Conservation (phyloP, 2,888 invertebrate genomes). For the Dinocampus coccinellae region DNA sequence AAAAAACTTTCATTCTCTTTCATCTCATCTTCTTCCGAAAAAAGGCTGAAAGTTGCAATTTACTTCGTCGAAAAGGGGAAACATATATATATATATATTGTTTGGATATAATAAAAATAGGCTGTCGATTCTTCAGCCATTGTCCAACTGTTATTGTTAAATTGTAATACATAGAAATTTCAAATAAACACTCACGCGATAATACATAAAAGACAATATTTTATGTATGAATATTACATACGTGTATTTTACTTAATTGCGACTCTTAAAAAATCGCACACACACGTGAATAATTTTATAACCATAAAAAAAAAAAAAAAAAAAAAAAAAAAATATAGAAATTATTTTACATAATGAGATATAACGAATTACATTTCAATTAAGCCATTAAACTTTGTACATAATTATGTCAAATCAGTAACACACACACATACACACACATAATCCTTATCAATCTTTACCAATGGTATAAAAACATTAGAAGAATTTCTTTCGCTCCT, state of each 20-base stretch:
- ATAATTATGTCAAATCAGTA: slow-evolving; percentile 19
- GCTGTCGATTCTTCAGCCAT: background rate
- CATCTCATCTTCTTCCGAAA: background rate
- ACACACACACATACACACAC: too few species aligned
- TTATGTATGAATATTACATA: background rate
- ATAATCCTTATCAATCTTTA: slow-evolving; percentile 22
- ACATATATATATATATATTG: background rate
- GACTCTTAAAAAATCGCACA: background rate
- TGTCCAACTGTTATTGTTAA: slow-evolving; percentile 6
- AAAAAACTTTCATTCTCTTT: background rate
- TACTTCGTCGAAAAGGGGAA: slow-evolving; percentile 1
- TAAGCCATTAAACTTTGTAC: slow-evolving; percentile 22
- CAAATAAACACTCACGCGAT: slow-evolving; percentile 4
- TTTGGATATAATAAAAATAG: background rate
- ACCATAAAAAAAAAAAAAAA: background rate
- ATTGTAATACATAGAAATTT: background rate
- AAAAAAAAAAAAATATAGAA: too few species aligned
- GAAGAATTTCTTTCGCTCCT: background rate
- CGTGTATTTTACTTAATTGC: too few species aligned
- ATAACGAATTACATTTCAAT: slow-evolving; percentile 29
- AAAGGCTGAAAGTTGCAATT: slow-evolving; percentile 1
- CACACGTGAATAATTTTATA: background rate
- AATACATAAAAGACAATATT: background rate
- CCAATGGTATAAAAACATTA: slow-evolving; percentile 1
- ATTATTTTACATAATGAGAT: slow-evolving; percentile 7